Percentiles rank a stretch among this genome's conserved stretches.
Evolutionary conservation across 2,797 vertebrate genomes (phyloP).

Genomic region (Mionectes olivaceus): DNA sequence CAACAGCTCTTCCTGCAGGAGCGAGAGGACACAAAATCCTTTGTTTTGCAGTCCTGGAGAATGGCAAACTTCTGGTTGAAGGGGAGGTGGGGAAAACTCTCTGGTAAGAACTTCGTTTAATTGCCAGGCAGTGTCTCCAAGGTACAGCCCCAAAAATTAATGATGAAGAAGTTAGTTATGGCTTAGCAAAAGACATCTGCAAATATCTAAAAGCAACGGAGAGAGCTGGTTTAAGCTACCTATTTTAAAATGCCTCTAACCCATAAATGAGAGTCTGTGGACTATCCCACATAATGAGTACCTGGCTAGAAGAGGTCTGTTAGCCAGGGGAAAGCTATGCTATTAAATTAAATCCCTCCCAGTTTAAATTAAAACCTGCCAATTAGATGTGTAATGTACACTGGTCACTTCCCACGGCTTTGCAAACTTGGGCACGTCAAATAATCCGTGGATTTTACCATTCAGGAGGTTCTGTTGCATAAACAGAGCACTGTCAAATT

Average conservation of each 20-base stretch:
- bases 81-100: background rate
- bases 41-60: background rate
- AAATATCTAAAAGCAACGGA: background rate
- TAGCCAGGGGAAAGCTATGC: background rate
- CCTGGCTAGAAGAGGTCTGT: background rate
- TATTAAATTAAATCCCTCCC: background rate
- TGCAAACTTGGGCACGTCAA: background rate
- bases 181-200: background rate
- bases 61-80: fast-evolving
- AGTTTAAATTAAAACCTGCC: background rate
- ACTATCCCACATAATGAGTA: background rate
- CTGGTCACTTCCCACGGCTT: background rate
- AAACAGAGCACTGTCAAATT: background rate
- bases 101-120: background rate
- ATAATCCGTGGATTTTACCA: background rate
- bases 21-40: background rate
- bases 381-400: background rate
- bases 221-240: background rate
- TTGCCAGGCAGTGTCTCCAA: background rate
- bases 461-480: background rate
- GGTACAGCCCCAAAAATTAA: background rate
- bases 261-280: background rate
- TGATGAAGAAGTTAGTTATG: background rate
- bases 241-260: background rate
- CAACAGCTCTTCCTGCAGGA: background rate